These are phyloP conservation scores for Macroteleia sp. DNA, from an alignment of 2,888 invertebrate species.

Conservation along the genomic window DNA sequence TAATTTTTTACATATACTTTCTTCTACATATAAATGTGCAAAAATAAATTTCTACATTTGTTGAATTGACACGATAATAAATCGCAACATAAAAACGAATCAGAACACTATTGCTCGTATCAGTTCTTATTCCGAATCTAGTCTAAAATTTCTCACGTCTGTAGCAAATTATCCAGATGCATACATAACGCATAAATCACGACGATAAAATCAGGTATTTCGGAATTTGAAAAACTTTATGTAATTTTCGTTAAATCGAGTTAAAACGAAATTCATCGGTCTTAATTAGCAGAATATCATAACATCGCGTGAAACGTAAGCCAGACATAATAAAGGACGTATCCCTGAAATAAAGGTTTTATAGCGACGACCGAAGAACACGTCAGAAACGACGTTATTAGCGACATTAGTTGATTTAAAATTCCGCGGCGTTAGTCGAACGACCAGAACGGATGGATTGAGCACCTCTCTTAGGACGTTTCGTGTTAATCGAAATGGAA, in stretches of 20 bases:
- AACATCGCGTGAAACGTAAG: neutral
- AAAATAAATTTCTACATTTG: too few relatives aligned
- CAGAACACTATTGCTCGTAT: too few relatives aligned
- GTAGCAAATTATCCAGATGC: constrained; percentile 29
- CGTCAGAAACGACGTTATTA: constrained; percentile 2
- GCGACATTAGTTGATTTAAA: constrained; percentile 15
- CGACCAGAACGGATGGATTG: constrained; percentile 12
- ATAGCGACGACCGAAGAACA: neutral
- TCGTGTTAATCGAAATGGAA: constrained; percentile 69
- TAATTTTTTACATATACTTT: too few relatives aligned
- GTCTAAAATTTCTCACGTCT: too few relatives aligned
- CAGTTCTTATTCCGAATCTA: too few relatives aligned
- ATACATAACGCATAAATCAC: constrained; percentile 39
- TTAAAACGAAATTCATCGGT: constrained; percentile 24
- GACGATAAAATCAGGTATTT: constrained; percentile 37
- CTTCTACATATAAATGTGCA: too few relatives aligned
- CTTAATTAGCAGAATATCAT: constrained; percentile 15
- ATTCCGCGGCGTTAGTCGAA: constrained; percentile 17
- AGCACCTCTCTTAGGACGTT: constrained; percentile 60
- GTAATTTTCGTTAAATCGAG: constrained; percentile 14
- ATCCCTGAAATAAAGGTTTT: neutral
- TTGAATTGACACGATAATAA: too few relatives aligned
- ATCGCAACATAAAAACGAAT: too few relatives aligned
- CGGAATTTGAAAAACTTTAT: constrained; percentile 36
- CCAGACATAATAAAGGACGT: neutral